A percentile compares a stretch with the other conserved stretches of the same genome.
phyloP scores from a whole-genome alignment of 2,113 vertebrate genomes.

The Istiophorus platypterus region DNA sequence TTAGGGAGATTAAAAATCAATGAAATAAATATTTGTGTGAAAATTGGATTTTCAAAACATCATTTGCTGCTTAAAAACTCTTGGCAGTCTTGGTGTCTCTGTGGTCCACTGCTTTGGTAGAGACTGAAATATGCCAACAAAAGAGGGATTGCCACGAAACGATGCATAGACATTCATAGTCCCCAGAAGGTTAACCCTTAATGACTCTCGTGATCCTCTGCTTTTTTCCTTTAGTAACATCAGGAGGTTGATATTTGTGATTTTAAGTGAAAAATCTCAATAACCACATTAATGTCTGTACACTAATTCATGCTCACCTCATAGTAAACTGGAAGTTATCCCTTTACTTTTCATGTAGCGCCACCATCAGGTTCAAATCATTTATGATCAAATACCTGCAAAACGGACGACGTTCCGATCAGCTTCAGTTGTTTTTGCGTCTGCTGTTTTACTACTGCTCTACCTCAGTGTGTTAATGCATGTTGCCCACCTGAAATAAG shows the following conservation, averaged over 20 bases:
- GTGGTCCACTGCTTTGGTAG: too few relatives aligned
- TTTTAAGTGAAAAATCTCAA: too few relatives aligned
- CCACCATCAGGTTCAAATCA: not conserved
- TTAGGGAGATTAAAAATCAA: slow-evolving; percentile 7
- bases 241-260: too few relatives aligned
- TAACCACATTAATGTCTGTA: too few relatives aligned
- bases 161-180: not conserved
- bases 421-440: too few relatives aligned
- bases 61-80: not conserved
- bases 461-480: not conserved
- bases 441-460: too few relatives aligned
- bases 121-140: not conserved
- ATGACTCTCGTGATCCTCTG: not conserved
- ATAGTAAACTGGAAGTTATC: not conserved
- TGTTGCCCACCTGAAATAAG: not conserved
- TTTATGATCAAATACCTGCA: not conserved
- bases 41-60: slow-evolving; percentile 25
- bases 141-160: not conserved
- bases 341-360: not conserved
- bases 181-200: not conserved
- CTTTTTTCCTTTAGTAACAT: too few relatives aligned
- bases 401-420: too few relatives aligned
- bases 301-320: too few relatives aligned
- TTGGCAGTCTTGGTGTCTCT: not conserved
- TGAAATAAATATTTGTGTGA: slow-evolving; percentile 3